phyloP scores from a whole-genome alignment of 2,797 vertebrate genomes.

The Neopelma chrysocephalum region DNA sequence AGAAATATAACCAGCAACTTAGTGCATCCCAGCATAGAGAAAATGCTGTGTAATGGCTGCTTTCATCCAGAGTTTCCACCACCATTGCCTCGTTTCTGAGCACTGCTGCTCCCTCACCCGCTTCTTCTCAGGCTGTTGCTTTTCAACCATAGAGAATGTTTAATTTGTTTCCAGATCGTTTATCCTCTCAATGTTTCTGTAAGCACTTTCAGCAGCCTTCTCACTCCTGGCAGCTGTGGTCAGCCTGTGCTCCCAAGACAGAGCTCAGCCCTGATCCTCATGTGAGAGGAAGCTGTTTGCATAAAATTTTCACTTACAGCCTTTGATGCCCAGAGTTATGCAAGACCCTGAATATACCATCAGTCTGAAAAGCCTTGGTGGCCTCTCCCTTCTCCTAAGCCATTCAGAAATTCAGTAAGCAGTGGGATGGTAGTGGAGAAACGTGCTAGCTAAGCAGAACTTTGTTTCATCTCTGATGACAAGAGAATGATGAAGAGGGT shows the following conservation, averaged over 20 bases:
- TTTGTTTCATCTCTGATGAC: background rate
- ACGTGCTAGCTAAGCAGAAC: background rate
- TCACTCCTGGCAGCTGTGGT: background rate
- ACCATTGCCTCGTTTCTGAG: background rate
- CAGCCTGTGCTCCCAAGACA: background rate
- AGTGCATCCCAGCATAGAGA: background rate
- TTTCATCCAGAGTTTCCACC: background rate
- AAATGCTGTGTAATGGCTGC: background rate
- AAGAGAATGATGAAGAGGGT: background rate
- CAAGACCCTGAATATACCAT: background rate
- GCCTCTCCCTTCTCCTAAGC: background rate
- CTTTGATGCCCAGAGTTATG: background rate
- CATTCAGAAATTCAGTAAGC: background rate
- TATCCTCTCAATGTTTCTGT: background rate
- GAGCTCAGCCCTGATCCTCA: background rate
- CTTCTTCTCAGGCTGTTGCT: background rate
- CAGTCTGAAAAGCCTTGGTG: background rate
- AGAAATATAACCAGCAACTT: background rate
- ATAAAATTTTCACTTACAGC: background rate
- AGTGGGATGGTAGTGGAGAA: background rate
- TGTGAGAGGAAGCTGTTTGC: background rate
- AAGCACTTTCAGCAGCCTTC: background rate
- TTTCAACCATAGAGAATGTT: background rate
- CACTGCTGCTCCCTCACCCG: rapidly evolving
- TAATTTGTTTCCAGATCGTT: background rate